Conservation (phyloP, 2,888 invertebrate species). For the Melipona bicolor region DNA sequence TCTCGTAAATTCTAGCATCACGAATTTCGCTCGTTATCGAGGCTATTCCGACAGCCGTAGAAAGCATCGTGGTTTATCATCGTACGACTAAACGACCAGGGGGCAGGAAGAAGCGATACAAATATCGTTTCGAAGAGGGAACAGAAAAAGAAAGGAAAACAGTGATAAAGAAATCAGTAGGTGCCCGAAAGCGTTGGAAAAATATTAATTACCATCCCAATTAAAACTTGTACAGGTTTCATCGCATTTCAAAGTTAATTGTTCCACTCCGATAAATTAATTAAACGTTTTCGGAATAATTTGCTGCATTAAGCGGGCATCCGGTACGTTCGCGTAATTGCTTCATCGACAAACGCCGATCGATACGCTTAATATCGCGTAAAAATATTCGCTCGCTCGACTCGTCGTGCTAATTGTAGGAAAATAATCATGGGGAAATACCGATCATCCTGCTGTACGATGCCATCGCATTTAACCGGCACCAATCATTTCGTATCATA, state of each 20-base stretch:
- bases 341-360: conserved; percentile 9
- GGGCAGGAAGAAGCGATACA: neutral
- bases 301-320: conserved; percentile 1
- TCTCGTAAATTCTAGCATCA: conserved; percentile 21
- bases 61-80: conserved; percentile 16
- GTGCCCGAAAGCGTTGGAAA: neutral
- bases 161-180: no score
- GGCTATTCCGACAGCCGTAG: neutral
- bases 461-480: conserved; percentile 33
- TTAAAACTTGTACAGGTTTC: conserved; percentile 3
- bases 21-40: conserved; percentile 52
- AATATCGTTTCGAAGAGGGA: neutral
- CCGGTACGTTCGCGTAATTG: neutral
- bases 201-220: conserved; percentile 13
- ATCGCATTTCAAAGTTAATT: neutral
- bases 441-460: conserved; percentile 23
- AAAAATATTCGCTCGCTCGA: neutral
- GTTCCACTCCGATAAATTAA: conserved; percentile 19
- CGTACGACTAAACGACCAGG: neutral
- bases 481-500: conserved; percentile 10
- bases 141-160: neutral
- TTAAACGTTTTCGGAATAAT: conserved; percentile 31
- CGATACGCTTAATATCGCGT: neutral
- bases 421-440: conserved; percentile 5
- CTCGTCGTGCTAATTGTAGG: conserved; percentile 9